Evolutionary conservation across 2,888 invertebrate species (phyloP).

Genomic region (Cantharis rustica): DNA sequence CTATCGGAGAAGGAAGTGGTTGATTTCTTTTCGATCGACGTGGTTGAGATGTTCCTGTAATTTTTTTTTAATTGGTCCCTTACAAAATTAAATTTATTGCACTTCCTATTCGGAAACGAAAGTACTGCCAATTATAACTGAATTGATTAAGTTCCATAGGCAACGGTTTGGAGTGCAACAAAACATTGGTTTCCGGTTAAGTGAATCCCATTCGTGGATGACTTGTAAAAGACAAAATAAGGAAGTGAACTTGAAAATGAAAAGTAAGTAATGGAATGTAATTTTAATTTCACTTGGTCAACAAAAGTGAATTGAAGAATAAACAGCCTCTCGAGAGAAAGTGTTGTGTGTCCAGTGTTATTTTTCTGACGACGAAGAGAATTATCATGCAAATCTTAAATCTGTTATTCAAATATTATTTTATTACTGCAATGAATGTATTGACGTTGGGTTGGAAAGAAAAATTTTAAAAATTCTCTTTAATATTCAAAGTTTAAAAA

Average conservation of each 20-base stretch:
- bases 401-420: neutral
- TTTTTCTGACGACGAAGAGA: neutral
- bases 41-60: slow-evolving; percentile 57
- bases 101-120: neutral
- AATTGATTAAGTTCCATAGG: neutral
- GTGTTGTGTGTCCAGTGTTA: neutral
- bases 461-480: neutral
- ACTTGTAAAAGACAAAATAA: slow-evolving; percentile 11
- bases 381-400: neutral
- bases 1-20: slow-evolving; percentile 65
- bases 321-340: neutral
- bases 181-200: neutral
- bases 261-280: slow-evolving; percentile 6
- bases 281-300: neutral
- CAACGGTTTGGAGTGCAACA: neutral
- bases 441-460: neutral
- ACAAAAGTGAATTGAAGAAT: slow-evolving; percentile 1
- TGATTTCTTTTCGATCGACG: slow-evolving; percentile 62
- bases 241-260: slow-evolving; percentile 30
- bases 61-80: neutral
- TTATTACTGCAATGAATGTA: neutral
- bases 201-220: neutral
- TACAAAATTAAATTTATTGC: neutral
- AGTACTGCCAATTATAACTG: neutral
- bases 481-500: neutral